Base-by-base conservation (phyloP, 2,888 invertebrate genomes). In the Heliconius charithonia region DNA sequence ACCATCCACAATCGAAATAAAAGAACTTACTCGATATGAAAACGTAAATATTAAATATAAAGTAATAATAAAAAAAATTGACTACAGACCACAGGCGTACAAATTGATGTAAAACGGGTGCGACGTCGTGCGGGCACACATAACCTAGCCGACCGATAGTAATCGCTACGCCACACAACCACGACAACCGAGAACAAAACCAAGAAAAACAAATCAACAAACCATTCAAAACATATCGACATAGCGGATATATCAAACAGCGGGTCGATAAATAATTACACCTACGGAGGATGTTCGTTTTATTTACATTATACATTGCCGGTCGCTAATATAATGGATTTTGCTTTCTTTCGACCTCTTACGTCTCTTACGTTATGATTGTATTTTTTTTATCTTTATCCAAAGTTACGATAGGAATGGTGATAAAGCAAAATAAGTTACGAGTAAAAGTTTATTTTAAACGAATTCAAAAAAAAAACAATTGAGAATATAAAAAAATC, bases 91-190 rank as follows among this genome's bases (percentile, higher is more conserved):
- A 99, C 97, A 99, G 99, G 96, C 99, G 98, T 96, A 99, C 99
- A 98, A 99, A 99, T 97, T 99, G 99, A 96, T 98, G 98, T 97
- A 99, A 98, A 97, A 97, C 97, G 96, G 99, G 99, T 96, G 99
- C 99, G 96, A 99, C 99, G 97, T 99, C 99, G 96, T 98, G 98
- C 95, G 99, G 99, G 97, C 99, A 99, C 97, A 99, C 99, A 97
- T 97, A 98, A 97, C 99, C 99, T 97, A 99, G 98, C 96, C 99
- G 99, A 97, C 99, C 99, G 97, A 99, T 99, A 97, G 99, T 99
- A 96, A 99, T 99, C 96, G 99, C 99, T 99, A 98, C 96, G 97
- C 96, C 96, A 95, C 81, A 81, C 81, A 77, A 81, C 77, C 95
- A 94, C 96, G 96, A 96, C 95, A 95, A 96, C 96, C 96, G 96